Evolutionary conservation across 2,113 vertebrate genomes (phyloP), one percentile per base, ranked within the genome.

Genomic region (Phodopus roborovskii): DNA sequence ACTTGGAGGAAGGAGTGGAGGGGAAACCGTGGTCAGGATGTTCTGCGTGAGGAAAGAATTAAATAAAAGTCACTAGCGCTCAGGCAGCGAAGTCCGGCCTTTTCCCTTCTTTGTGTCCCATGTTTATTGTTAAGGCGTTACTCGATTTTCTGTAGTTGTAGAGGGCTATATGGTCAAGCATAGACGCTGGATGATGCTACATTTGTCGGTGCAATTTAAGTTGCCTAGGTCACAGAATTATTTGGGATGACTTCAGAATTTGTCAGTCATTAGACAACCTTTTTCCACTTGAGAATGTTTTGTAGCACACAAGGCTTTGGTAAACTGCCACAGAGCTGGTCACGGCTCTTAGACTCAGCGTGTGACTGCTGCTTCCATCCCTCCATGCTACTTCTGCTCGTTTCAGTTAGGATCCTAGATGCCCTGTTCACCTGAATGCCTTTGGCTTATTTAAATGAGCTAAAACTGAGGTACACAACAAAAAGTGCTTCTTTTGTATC

Each of bases 151-250:
- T 12, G 20, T 42, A 20, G 33, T 74, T 81, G 77, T 79, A 58
- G n/a, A 94, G 26, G 3, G 3, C 0, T 56, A 45, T 36, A 85
- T 45, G 90, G 30, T 45, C 88, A 88, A 73, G 2, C 5, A 82
- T 36, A 94, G 1, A 90, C 66, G 71, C 50, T n/a, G 36, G 73
- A 81, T 68, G 26, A 24, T 53, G 19, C 26, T 78, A 91, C 88
- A 79, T 85, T 95, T 13, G 26, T 92, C 75, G 74, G 58, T 91
- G 39, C 17, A 42, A 71, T 87, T 79, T 82, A 90, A 96, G 39
- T 90, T 73, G 39, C 33, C 0, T 2, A 58, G 33, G 6, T 75
- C 39, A 81, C 36, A 95, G 60, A 97, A 79, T 91, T 82, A 92
- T 94, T 96, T 77, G 33, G 42, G 75, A 53, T 83, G 7, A 39